Conservation (phyloP, 2,797 vertebrate species). For the Coracias cyanogaster region DNA sequence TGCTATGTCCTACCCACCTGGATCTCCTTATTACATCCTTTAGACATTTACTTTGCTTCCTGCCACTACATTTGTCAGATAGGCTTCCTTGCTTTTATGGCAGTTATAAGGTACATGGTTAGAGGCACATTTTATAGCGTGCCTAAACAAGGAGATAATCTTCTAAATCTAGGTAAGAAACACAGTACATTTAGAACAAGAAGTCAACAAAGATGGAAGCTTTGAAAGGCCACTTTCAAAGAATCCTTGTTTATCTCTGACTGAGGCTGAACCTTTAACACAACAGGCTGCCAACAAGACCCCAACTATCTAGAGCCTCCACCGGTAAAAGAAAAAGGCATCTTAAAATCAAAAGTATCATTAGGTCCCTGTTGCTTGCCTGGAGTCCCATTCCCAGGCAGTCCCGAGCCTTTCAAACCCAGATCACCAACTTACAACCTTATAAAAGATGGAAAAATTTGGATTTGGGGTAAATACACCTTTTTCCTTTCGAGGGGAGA, state of each 20-base stretch:
- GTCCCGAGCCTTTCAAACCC: background rate
- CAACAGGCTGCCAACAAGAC: background rate
- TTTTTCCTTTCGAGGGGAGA: background rate
- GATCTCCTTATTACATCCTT: constrained; percentile 46
- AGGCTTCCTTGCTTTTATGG: constrained; percentile 46
- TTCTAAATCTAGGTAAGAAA: background rate
- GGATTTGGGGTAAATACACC: background rate
- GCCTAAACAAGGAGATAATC: constrained; percentile 13
- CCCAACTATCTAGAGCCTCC: background rate
- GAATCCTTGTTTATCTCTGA: background rate
- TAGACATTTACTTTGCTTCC: constrained; percentile 59
- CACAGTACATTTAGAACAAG: background rate
- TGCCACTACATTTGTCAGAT: constrained; percentile 20
- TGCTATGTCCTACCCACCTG: constrained; percentile 7
- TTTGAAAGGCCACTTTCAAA: background rate
- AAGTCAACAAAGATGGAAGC: background rate
- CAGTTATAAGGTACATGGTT: constrained; percentile 6
- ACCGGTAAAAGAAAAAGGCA: background rate
- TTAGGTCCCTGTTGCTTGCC: background rate
- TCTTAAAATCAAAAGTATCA: background rate
- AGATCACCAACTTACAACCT: background rate
- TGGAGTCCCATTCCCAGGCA: background rate
- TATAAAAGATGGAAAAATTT: background rate
- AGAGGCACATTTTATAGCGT: background rate
- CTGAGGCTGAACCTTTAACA: background rate